Conservation (phyloP, 2,797 vertebrate species). For the Philypnodon macrostomus region DNA sequence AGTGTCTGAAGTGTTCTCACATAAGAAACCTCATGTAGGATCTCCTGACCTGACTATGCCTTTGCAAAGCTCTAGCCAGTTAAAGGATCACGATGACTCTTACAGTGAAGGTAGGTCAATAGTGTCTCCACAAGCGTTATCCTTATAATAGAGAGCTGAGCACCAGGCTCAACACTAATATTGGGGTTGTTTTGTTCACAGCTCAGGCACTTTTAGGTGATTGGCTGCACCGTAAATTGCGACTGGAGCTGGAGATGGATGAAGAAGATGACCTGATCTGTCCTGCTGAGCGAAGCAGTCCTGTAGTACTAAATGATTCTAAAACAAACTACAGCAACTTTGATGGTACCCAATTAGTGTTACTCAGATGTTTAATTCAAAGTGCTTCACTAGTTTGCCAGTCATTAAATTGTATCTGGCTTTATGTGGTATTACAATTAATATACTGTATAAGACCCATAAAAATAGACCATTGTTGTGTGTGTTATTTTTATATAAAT, state of each 20-base stretch:
- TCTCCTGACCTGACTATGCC: constrained; percentile 44
- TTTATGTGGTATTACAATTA: no score
- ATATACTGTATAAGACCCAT: no score
- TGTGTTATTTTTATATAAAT: no score
- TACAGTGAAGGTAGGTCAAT: constrained; percentile 81
- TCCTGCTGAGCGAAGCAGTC: constrained; percentile 35
- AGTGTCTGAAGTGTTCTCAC: constrained; percentile 76
- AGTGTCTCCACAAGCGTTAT: constrained; percentile 12
- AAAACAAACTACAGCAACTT: constrained; percentile 73
- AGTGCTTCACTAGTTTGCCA: no score
- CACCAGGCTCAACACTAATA: constrained; percentile 6
- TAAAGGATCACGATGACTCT: constrained; percentile 80
- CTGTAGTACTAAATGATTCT: constrained; percentile 33
- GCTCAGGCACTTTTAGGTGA: constrained; percentile 84
- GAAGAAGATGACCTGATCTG: constrained; percentile 48
- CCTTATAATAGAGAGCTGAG: constrained; percentile 11
- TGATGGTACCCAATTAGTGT: constrained; percentile 78
- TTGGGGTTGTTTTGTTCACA: constrained; percentile 49
- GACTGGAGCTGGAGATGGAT: constrained; percentile 73
- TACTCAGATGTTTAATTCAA: constrained; percentile 1
- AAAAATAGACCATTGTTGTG: no score
- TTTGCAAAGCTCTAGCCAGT: constrained; percentile 74
- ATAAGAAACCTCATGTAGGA: constrained; percentile 45
- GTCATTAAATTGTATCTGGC: no score
- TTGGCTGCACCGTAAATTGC: constrained; percentile 86